phyloP scores from a whole-genome alignment of 2,797 vertebrate genomes.

The Hyperoplus lanceolatus region DNA sequence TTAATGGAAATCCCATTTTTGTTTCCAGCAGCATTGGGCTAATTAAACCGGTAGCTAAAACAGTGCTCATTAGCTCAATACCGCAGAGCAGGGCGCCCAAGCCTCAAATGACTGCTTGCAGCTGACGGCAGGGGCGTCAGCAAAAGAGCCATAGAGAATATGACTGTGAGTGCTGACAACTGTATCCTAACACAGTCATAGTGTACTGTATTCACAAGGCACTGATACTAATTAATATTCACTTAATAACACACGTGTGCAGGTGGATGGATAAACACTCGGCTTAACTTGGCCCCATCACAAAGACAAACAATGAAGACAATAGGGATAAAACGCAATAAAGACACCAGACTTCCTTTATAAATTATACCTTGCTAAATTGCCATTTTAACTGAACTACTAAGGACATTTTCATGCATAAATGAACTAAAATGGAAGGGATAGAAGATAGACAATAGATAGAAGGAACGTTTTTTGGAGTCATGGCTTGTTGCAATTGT shows the following conservation, averaged over 20 bases:
- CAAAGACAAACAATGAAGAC: conserved; percentile 40
- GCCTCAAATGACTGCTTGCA: conserved; percentile 73
- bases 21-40: conserved; percentile 85
- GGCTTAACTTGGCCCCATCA: conserved; percentile 56
- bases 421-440: too few species aligned
- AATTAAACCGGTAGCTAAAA: conserved; percentile 89
- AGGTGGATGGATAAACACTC: conserved; percentile 75
- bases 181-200: conserved; percentile 85
- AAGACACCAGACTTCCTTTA: too few species aligned
- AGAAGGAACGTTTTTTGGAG: too few species aligned
- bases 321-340: conserved; percentile 9
- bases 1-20: conserved; percentile 88
- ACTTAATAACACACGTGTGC: conserved; percentile 67
- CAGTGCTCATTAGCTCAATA: conserved; percentile 84
- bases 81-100: conserved; percentile 69
- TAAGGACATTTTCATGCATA: too few species aligned
- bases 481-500: too few species aligned
- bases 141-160: conserved; percentile 74
- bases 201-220: conserved; percentile 76
- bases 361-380: too few species aligned
- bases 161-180: conserved; percentile 84
- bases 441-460: too few species aligned
- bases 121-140: conserved; percentile 65
- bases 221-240: conserved; percentile 85
- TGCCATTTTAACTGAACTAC: too few species aligned